Evolutionary conservation across 2,113 vertebrate species (phyloP).

Genomic region (Menidia beryllina): DNA sequence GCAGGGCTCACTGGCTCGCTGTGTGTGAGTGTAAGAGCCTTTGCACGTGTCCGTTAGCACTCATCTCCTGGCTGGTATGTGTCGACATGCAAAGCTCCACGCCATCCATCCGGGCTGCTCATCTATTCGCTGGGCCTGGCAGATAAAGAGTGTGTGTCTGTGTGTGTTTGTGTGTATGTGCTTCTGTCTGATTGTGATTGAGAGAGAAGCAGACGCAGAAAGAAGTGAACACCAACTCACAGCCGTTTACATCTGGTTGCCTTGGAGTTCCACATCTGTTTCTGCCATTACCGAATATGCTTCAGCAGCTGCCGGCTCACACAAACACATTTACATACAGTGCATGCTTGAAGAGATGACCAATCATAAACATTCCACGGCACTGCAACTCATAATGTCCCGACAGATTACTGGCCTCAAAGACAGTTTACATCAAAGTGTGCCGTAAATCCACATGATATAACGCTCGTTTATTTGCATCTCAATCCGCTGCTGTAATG

Average conservation of each 20-base stretch:
- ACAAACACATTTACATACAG: slow-evolving; percentile 2
- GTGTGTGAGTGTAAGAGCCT: slow-evolving; percentile 24
- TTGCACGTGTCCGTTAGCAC: slow-evolving; percentile 22
- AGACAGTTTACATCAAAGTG: background rate
- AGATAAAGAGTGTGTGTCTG: background rate
- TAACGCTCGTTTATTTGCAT: background rate
- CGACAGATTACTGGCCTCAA: background rate
- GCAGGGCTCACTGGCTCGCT: slow-evolving; percentile 13
- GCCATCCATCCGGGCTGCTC: slow-evolving; percentile 35
- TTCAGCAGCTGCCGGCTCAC: slow-evolving; percentile 63
- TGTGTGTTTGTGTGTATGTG: slow-evolving; percentile 25
- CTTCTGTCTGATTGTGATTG: slow-evolving; percentile 8
- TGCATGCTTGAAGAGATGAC: slow-evolving; percentile 17
- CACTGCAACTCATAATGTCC: background rate
- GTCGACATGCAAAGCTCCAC: slow-evolving; percentile 41
- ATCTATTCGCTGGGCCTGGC: slow-evolving; percentile 31
- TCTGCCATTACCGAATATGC: slow-evolving; percentile 59
- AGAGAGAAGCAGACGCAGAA: background rate
- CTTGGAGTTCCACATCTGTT: slow-evolving; percentile 75
- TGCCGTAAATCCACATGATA: background rate
- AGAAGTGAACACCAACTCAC: slow-evolving; percentile 42
- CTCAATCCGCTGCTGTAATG: background rate
- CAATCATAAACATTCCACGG: slow-evolving; percentile 3
- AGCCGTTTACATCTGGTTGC: slow-evolving; percentile 72
- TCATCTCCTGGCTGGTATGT: slow-evolving; percentile 36